Percentiles rank a stretch among this genome's conserved stretches.
Evolutionary conservation across 1,140 invertebrate species (phyloP).

Genomic region (Drosophila obscura): DNA sequence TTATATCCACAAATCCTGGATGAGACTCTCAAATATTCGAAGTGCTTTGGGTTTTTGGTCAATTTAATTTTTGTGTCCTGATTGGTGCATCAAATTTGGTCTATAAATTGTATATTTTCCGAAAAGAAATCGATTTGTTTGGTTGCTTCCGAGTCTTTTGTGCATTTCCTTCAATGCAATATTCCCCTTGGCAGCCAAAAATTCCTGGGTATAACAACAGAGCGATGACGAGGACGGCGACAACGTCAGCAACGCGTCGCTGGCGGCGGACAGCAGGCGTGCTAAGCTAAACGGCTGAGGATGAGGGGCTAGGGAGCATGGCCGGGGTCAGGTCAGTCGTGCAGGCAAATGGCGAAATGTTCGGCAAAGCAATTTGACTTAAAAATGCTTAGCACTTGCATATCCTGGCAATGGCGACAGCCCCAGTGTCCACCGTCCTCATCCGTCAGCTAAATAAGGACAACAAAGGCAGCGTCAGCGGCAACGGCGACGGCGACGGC

Average conservation of each 20-base stretch:
- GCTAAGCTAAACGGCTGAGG: constrained; percentile 17
- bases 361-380: constrained; percentile 80
- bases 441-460: constrained; percentile 60
- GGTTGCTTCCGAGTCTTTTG: no score
- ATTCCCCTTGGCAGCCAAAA: neutral
- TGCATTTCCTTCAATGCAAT: no score
- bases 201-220: constrained; percentile 32
- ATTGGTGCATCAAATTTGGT: no score
- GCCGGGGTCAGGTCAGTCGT: constrained; percentile 45
- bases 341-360: constrained; percentile 63
- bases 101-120: no score
- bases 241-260: constrained; percentile 51
- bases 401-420: constrained; percentile 52
- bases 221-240: constrained; percentile 46
- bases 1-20: no score
- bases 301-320: neutral
- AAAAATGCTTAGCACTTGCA: constrained; percentile 82
- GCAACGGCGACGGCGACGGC: constrained; percentile 25
- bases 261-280: constrained; percentile 40
- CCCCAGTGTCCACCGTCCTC: neutral
- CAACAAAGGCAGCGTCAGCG: constrained; percentile 37
- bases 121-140: no score
- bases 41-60: no score
- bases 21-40: no score
- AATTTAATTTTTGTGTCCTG: no score